A percentile compares a stretch with the other conserved stretches of the same genome.
Evolutionary conservation across 1,140 invertebrate species (phyloP).

Genomic region (Aphelenchoides fujianensis): DNA sequence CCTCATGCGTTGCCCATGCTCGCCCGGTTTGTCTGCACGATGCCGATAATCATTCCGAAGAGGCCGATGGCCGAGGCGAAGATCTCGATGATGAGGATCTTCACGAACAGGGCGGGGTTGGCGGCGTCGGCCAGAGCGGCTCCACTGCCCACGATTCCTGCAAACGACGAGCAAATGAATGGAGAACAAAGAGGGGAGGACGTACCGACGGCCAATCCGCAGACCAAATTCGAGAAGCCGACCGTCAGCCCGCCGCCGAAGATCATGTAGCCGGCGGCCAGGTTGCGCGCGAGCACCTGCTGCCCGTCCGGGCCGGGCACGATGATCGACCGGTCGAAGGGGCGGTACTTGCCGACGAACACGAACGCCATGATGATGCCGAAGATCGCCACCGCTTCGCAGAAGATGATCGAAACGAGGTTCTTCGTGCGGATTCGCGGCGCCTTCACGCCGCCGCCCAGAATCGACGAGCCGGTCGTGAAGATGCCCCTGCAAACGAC

Average conservation of each 20-base stretch:
- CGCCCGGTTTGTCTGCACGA: slow-evolving; percentile 68
- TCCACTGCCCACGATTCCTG: slow-evolving; percentile 80
- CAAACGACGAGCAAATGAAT: slow-evolving; percentile 20
- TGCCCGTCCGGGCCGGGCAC: not conserved
- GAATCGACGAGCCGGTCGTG: slow-evolving; percentile 89
- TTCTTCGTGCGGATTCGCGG: slow-evolving; percentile 99
- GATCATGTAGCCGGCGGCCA: slow-evolving; percentile 79
- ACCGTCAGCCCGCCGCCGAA: slow-evolving; percentile 92
- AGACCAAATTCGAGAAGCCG: slow-evolving; percentile 87
- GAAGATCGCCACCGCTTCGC: slow-evolving; percentile 96
- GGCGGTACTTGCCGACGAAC: slow-evolving; percentile 74
- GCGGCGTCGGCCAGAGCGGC: slow-evolving; percentile 92
- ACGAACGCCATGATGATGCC: slow-evolving; percentile 97
- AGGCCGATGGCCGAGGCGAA: slow-evolving; percentile 95
- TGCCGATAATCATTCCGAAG: slow-evolving; percentile 94
- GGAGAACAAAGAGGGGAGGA: slow-evolving; percentile 6
- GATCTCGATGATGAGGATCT: slow-evolving; percentile 95
- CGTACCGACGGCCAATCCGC: slow-evolving; percentile 84
- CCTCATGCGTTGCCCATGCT: slow-evolving; percentile 20
- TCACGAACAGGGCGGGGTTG: slow-evolving; percentile 87
- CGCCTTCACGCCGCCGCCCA: slow-evolving; percentile 95
- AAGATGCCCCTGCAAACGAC: slow-evolving; percentile 76
- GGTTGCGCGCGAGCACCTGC: slow-evolving; percentile 48
- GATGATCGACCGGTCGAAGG: slow-evolving; percentile 28
- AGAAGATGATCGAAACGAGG: slow-evolving; percentile 97